Conservation (phyloP, 2,797 vertebrate species). For the Acomys russatus region DNA sequence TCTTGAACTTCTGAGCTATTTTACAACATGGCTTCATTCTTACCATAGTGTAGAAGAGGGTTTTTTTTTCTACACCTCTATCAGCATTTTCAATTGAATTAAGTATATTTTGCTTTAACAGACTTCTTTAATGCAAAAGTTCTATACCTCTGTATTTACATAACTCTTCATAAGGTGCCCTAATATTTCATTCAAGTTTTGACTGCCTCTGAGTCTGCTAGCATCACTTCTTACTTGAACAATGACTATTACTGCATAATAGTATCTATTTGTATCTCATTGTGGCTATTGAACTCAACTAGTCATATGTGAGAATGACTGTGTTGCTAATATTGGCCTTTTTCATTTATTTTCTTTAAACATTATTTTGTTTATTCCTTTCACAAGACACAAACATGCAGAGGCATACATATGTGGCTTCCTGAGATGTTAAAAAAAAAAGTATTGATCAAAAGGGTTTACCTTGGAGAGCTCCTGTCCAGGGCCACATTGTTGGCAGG, state of each 20-base stretch:
- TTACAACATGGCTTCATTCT: background rate
- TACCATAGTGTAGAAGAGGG: background rate
- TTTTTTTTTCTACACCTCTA: background rate
- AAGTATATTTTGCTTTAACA: background rate
- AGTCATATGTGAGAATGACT: background rate
- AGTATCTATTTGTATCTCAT: background rate
- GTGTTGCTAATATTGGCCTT: background rate
- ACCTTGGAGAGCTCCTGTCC: constrained; percentile 92
- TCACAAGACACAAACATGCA: too few relatives aligned
- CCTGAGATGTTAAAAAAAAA: background rate
- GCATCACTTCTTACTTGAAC: background rate
- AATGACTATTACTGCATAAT: background rate
- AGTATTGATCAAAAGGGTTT: constrained; percentile 36
- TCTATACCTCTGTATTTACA: background rate
- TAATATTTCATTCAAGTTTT: constrained; percentile 26
- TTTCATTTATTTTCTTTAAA: background rate
- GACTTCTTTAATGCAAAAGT: background rate
- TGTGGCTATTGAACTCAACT: background rate
- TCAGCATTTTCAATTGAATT: background rate
- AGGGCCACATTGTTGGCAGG: constrained; percentile 89
- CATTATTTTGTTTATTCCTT: background rate
- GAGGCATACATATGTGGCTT: background rate
- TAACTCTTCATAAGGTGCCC: background rate
- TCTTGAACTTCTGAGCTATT: background rate
- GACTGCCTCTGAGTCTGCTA: background rate